These are phyloP conservation scores for Oreocharis arfaki DNA, from an alignment of 2,113 vertebrate genomes.

Conservation along the genomic window DNA sequence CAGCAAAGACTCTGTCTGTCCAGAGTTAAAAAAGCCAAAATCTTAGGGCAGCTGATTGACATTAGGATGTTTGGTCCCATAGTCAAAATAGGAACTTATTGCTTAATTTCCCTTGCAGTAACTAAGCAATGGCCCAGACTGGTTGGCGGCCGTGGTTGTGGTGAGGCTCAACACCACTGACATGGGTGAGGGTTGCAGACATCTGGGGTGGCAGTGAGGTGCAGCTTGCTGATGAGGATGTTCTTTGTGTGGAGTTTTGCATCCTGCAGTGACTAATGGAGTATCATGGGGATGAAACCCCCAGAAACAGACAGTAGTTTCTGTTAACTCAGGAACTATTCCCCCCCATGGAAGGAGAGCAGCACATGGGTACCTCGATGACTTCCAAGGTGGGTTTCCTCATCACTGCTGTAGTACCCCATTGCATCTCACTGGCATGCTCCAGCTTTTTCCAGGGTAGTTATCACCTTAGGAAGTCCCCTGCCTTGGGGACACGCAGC, in stretches of 20 bases:
- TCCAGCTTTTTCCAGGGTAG: not conserved
- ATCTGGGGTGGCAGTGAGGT: not conserved
- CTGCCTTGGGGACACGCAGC: fast-evolving
- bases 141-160: fast-evolving
- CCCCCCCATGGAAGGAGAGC: not conserved
- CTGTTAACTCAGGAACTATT: not conserved
- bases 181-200: not conserved
- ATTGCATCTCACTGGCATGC: not conserved
- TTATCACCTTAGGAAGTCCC: not conserved
- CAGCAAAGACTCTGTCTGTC: not conserved
- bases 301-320: not conserved
- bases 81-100: not conserved
- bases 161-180: not conserved
- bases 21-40: not conserved
- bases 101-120: not conserved
- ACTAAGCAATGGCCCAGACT: fast-evolving
- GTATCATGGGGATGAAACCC: not conserved
- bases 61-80: not conserved
- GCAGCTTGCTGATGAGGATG: not conserved
- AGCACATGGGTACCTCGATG: not conserved
- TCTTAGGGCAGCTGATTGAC: not conserved
- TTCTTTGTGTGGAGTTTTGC: not conserved
- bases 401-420: not conserved
- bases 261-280: not conserved
- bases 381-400: not conserved